Conservation (phyloP, 2,113 vertebrate species). For the Uria lomvia region DNA sequence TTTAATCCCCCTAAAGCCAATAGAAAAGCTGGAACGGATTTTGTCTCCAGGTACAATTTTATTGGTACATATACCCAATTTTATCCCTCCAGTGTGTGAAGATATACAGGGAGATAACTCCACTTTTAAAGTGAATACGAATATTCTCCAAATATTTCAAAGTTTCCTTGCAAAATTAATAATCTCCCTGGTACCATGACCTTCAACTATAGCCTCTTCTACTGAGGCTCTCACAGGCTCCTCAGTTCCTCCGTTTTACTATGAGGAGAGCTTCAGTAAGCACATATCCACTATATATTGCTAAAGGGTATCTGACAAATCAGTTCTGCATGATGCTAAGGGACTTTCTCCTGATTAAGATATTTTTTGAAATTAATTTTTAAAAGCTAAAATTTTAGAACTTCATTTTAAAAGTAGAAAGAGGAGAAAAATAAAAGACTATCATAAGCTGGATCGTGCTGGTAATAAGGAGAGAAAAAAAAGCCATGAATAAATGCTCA, state of each 20-base stretch:
- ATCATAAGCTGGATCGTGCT: neutral
- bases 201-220: neutral
- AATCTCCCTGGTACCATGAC: neutral
- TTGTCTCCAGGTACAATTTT: neutral
- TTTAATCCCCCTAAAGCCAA: neutral
- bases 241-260: neutral
- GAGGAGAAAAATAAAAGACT: neutral
- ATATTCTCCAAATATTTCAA: neutral
- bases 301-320: neutral
- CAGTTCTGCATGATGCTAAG: neutral
- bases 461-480: neutral
- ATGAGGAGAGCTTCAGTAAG: neutral
- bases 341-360: neutral
- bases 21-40: neutral
- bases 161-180: neutral
- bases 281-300: neutral
- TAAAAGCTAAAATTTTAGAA: neutral
- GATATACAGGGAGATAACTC: neutral
- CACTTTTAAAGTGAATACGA: neutral
- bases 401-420: neutral
- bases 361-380: neutral
- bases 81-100: neutral
- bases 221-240: neutral
- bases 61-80: neutral
- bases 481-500: neutral